Percentiles rank a stretch among this genome's conserved stretches.
phyloP scores from a whole-genome alignment of 2,888 invertebrate species.

The Cosmia trapezina region DNA sequence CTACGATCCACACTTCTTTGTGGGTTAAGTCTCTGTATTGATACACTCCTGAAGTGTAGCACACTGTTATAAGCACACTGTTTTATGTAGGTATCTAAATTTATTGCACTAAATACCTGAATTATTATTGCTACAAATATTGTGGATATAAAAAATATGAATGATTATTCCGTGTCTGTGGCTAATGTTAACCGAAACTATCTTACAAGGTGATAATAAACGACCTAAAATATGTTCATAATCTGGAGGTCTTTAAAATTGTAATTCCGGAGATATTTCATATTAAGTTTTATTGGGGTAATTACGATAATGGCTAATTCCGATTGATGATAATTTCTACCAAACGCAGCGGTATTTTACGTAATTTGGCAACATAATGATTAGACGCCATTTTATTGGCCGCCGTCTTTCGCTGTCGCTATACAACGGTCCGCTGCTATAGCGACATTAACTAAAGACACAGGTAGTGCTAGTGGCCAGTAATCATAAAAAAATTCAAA shows the following conservation, averaged over 20 bases:
- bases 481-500: too few species aligned
- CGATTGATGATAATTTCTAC: too few species aligned
- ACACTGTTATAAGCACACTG: constrained; percentile 21
- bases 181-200: constrained; percentile 24
- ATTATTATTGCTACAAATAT: constrained; percentile 44
- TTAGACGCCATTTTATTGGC: too few species aligned
- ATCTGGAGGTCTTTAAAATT: constrained; percentile 37
- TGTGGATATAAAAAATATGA: constrained; percentile 42
- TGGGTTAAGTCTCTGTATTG: not conserved
- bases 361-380: too few species aligned
- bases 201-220: constrained; percentile 40
- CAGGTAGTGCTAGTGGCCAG: too few species aligned
- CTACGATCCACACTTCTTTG: not conserved
- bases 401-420: too few species aligned
- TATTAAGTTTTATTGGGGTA: not conserved
- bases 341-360: too few species aligned
- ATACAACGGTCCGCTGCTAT: too few species aligned
- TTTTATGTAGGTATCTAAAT: too few species aligned
- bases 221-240: constrained; percentile 16
- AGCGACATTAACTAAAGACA: too few species aligned
- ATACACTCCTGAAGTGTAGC: constrained; percentile 11
- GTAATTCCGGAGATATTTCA: not conserved
- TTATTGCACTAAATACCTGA: constrained; percentile 35
- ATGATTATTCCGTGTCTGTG: constrained; percentile 37
- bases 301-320: too few species aligned